These are phyloP conservation scores for Onthophagus sagittarius DNA, from an alignment of 2,888 invertebrate genomes.

Conservation along the genomic window DNA sequence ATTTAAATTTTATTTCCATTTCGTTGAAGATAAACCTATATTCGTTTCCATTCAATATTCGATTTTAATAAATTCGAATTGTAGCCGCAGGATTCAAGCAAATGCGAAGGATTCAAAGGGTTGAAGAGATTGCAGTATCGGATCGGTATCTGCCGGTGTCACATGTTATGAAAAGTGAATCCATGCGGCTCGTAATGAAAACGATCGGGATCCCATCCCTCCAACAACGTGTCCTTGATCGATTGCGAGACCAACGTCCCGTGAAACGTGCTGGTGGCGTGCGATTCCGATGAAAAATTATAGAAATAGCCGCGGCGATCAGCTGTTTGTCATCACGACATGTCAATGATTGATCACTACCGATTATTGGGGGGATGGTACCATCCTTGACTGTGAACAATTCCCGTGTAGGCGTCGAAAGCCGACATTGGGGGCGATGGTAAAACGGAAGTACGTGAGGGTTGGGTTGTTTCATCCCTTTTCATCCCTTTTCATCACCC, in stretches of 20 bases:
- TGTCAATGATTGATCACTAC: constrained; percentile 36
- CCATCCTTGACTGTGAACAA: background rate
- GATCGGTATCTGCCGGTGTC: background rate
- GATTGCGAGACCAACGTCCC: constrained; percentile 2
- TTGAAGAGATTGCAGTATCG: background rate
- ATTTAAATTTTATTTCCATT: too few species aligned
- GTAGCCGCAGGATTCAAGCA: background rate
- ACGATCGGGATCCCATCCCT: background rate
- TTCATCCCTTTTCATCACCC: background rate
- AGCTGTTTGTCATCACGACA: constrained; percentile 35
- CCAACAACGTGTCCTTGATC: constrained; percentile 1
- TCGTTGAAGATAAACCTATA: background rate
- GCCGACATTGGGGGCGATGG: background rate
- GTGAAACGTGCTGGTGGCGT: constrained; percentile 11
- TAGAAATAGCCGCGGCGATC: constrained; percentile 30
- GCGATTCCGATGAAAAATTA: constrained; percentile 26
- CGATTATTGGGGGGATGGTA: constrained; percentile 33
- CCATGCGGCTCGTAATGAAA: constrained; percentile 9
- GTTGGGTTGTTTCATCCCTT: background rate
- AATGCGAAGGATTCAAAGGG: background rate
- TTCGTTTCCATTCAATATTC: background rate
- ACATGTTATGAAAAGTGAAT: constrained; percentile 3
- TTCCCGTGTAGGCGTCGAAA: background rate
- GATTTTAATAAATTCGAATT: background rate
- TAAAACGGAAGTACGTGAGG: background rate